Conservation (phyloP, 64 coral and sea anemone genomes). For the Orbicella faveolata region DNA sequence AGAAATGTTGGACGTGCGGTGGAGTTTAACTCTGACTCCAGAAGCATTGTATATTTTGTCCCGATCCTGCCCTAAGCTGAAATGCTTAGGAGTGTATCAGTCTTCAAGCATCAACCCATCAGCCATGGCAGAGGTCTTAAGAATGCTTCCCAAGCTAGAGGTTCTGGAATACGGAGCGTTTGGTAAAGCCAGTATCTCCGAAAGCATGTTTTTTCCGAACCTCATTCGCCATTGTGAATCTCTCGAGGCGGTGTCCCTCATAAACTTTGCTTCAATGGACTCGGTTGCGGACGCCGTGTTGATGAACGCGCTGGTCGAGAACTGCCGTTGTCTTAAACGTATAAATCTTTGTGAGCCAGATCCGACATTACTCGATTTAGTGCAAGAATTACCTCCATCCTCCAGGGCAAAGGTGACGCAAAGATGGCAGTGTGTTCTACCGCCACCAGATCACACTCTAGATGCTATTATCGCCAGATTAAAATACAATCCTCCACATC, state of each 20-base stretch:
- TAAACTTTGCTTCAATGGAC: constrained; percentile 93
- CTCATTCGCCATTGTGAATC: constrained; percentile 78
- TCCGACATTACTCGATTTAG: constrained; percentile 68
- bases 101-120: constrained; percentile 90
- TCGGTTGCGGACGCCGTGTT: constrained; percentile 75
- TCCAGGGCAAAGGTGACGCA: constrained; percentile 81
- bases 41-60: constrained; percentile 82
- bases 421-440: constrained; percentile 95
- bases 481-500: constrained; percentile 59
- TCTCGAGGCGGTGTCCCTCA: constrained; percentile 77
- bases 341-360: constrained; percentile 97
- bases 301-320: constrained; percentile 70
- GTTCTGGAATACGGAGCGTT: constrained; percentile 97
- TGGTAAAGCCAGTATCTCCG: constrained; percentile 96
- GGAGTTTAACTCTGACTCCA: constrained; percentile 92
- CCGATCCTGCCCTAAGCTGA: constrained; percentile 66
- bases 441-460: constrained; percentile 82
- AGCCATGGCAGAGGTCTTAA: constrained; percentile 90
- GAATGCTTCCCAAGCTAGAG: constrained; percentile 78
- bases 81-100: constrained; percentile 95
- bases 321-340: constrained; percentile 56
- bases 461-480: constrained; percentile 80
- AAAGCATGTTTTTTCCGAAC: constrained; percentile 96
- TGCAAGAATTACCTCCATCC: constrained; percentile 57
- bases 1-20: constrained; percentile 97